Evolutionary conservation across 2,113 vertebrate species (phyloP).

Genomic region (Clarias batrachus): DNA sequence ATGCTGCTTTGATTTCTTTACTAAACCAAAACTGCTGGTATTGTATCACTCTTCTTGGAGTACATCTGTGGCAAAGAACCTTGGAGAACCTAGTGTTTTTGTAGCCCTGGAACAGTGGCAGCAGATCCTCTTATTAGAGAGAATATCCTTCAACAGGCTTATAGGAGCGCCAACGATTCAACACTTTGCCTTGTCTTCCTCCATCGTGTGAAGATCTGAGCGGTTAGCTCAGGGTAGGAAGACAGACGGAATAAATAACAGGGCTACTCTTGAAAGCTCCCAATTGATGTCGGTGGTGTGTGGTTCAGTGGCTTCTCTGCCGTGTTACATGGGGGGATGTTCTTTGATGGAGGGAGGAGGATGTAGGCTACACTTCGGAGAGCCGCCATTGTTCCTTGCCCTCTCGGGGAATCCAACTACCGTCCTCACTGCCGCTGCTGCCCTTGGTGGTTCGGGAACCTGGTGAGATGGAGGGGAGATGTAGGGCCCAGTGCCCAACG

Average conservation of each 20-base stretch:
- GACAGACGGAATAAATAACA: slow-evolving; percentile 61
- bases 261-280: slow-evolving; percentile 55
- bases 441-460: slow-evolving; percentile 59
- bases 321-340: slow-evolving; percentile 37
- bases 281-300: slow-evolving; percentile 57
- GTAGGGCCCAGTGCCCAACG: slow-evolving; percentile 66
- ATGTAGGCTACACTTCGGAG: slow-evolving; percentile 39
- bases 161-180: slow-evolving; percentile 41
- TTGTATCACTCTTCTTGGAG: slow-evolving; percentile 17
- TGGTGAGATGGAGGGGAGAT: slow-evolving; percentile 67
- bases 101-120: slow-evolving; percentile 12
- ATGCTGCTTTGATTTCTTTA: neutral
- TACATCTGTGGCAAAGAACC: neutral
- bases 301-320: slow-evolving; percentile 56
- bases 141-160: slow-evolving; percentile 45
- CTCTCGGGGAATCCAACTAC: slow-evolving; percentile 49
- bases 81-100: slow-evolving; percentile 8
- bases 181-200: slow-evolving; percentile 57
- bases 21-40: slow-evolving; percentile 3
- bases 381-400: slow-evolving; percentile 51
- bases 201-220: slow-evolving; percentile 52
- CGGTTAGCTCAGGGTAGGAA: slow-evolving; percentile 48
- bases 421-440: slow-evolving; percentile 45
- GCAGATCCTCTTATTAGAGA: slow-evolving; percentile 47
- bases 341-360: slow-evolving; percentile 48